phyloP scores from a whole-genome alignment of 2,888 invertebrate species.

The Hydriomena furcata region DNA sequence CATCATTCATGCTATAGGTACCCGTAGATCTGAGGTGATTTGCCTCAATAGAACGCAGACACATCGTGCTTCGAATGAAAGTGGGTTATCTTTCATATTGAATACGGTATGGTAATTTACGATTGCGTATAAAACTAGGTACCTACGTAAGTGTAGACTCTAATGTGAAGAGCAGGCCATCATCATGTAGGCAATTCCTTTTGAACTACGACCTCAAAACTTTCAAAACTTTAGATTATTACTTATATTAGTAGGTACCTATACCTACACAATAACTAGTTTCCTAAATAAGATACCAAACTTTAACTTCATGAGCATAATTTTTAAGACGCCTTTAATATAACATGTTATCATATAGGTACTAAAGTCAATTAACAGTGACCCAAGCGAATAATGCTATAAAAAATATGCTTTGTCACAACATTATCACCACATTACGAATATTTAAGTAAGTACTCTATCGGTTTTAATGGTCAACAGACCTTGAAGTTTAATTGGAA shows the following conservation, averaged over 20 bases:
- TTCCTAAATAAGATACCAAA: no score
- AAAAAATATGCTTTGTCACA: slow-evolving; percentile 2
- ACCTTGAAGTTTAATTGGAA: slow-evolving; percentile 51
- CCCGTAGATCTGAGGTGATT: slow-evolving; percentile 43
- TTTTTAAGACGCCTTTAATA: no score
- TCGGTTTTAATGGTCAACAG: slow-evolving; percentile 46
- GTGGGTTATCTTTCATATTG: slow-evolving; percentile 46
- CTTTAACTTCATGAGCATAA: no score
- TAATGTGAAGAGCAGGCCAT: neutral
- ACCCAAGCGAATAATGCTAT: neutral
- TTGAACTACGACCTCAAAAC: slow-evolving; percentile 11
- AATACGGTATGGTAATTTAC: slow-evolving; percentile 31
- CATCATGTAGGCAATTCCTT: slow-evolving; percentile 7
- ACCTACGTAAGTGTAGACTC: slow-evolving; percentile 8
- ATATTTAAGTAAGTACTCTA: neutral
- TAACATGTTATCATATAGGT: no score
- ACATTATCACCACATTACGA: no score
- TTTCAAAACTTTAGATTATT: neutral
- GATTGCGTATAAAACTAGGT: slow-evolving; percentile 23
- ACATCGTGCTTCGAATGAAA: slow-evolving; percentile 44
- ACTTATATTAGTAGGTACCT: no score
- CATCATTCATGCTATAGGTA: slow-evolving; percentile 42
- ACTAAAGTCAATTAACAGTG: no score
- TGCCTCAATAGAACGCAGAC: slow-evolving; percentile 43
- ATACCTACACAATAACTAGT: no score